Conservation (phyloP, 2,797 vertebrate genomes). For the Loris lydekkerianus region DNA sequence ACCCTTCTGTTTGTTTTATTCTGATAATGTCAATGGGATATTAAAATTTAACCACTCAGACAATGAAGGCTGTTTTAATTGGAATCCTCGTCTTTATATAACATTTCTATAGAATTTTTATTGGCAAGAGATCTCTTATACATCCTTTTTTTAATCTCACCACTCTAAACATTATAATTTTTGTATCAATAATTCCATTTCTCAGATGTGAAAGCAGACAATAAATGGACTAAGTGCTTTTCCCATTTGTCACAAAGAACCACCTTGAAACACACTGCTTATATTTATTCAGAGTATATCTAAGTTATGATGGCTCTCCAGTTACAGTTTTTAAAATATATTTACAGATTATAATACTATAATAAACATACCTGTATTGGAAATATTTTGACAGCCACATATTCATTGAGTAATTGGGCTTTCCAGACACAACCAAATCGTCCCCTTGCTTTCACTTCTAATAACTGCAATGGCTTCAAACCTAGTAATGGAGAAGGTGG, state of each 20-base stretch:
- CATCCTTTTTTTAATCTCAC: constrained; percentile 38
- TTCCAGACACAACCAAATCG: constrained; percentile 99
- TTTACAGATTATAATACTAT: background rate
- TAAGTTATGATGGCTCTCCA: background rate
- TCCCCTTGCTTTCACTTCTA: constrained; percentile 98
- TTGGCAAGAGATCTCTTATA: constrained; percentile 34
- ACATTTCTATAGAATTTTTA: constrained; percentile 54
- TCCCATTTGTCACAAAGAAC: background rate
- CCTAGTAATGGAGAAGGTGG: constrained; percentile 96
- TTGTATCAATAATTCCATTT: constrained; percentile 14
- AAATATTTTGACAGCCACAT: constrained; percentile 98
- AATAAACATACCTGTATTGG: constrained; percentile 94
- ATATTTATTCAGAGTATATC: constrained; percentile 4
- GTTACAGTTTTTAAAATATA: constrained; percentile 31
- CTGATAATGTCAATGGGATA: background rate
- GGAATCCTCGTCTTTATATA: constrained; percentile 56
- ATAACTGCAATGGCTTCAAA: constrained; percentile 96
- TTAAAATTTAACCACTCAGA: constrained; percentile 67
- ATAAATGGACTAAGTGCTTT: background rate
- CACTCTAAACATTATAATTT: background rate
- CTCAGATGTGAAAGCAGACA: constrained; percentile 29
- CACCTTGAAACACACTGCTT: constrained; percentile 9
- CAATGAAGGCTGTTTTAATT: constrained; percentile 32
- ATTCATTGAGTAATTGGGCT: constrained; percentile 96
- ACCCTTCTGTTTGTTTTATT: constrained; percentile 49